Percentiles rank a stretch among this genome's conserved stretches.
phyloP scores from a whole-genome alignment of 2,797 vertebrate species.

The Myripristis jacobus region DNA sequence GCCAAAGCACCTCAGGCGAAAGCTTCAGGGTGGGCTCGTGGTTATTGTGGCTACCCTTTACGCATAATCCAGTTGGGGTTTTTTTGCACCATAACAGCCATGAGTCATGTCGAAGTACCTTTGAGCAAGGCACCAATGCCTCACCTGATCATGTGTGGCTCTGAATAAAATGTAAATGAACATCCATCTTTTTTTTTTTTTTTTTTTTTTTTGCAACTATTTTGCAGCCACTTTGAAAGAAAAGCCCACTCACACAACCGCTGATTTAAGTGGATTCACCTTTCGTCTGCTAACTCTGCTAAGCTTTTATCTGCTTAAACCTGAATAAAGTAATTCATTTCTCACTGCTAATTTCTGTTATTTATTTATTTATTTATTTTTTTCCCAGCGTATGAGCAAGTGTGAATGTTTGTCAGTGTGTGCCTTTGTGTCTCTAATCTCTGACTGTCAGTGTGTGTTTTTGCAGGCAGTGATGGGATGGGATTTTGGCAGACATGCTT shows the following conservation, averaged over 20 bases:
- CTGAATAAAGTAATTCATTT: background rate
- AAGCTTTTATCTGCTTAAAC: background rate
- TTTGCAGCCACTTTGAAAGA: slow-evolving; percentile 2
- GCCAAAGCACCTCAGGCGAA: slow-evolving; percentile 8
- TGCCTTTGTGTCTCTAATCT: slow-evolving; percentile 55
- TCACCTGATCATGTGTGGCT: slow-evolving; percentile 35
- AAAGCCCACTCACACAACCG: background rate
- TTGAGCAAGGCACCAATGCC: slow-evolving; percentile 35
- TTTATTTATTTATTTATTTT: too few species aligned
- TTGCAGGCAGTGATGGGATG: slow-evolving; percentile 66
- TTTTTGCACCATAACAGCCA: slow-evolving; percentile 22
- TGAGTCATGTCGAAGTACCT: slow-evolving; percentile 22
- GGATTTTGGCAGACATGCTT: slow-evolving; percentile 75
- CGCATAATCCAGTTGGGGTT: slow-evolving; percentile 12
- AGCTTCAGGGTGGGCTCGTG: too few species aligned
- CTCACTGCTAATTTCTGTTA: slow-evolving; percentile 14
- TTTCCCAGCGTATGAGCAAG: slow-evolving; percentile 28
- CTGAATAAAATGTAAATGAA: slow-evolving; percentile 28
- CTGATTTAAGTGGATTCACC: slow-evolving; percentile 16
- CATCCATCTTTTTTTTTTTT: slow-evolving; percentile 23
- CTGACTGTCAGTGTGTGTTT: slow-evolving; percentile 63
- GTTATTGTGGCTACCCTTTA: slow-evolving; percentile 37
- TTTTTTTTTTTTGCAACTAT: too few species aligned
- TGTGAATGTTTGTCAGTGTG: slow-evolving; percentile 38
- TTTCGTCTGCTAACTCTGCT: too few species aligned